These are phyloP conservation scores for Leptinotarsa tumamoca DNA, from an alignment of 2,888 invertebrate species.

Conservation along the genomic window DNA sequence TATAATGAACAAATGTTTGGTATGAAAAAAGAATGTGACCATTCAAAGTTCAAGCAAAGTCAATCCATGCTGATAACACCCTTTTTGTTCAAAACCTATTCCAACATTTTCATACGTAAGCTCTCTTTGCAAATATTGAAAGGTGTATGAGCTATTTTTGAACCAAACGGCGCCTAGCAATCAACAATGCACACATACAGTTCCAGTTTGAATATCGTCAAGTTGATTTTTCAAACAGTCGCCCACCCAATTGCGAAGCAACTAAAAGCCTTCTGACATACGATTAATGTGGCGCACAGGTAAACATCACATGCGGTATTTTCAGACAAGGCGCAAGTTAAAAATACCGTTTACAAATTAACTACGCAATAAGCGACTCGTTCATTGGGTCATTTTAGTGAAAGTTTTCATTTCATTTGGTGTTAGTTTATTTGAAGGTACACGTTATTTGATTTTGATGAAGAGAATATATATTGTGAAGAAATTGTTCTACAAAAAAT, in stretches of 20 bases:
- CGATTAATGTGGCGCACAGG: constrained; percentile 37
- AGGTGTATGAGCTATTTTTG: neutral
- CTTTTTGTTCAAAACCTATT: too few species aligned
- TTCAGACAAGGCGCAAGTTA: constrained; percentile 26
- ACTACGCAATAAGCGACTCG: constrained; percentile 9
- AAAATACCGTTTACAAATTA: constrained; percentile 23
- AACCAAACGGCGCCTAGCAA: constrained; percentile 4
- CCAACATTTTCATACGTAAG: too few species aligned
- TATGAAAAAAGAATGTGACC: too few species aligned
- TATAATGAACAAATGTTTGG: too few species aligned
- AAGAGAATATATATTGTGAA: too few species aligned
- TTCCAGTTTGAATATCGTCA: constrained; percentile 11
- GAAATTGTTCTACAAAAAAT: too few species aligned
- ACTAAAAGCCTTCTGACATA: constrained; percentile 35
- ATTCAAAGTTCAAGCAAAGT: too few species aligned
- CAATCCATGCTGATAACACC: too few species aligned
- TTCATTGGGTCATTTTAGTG: neutral
- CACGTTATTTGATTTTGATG: too few species aligned
- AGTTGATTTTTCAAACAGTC: constrained; percentile 16
- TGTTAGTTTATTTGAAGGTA: too few species aligned
- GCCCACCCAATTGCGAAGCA: constrained; percentile 23
- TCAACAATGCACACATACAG: constrained; percentile 8
- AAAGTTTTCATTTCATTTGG: too few species aligned
- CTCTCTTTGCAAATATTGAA: neutral
- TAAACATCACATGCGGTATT: constrained; percentile 34